A percentile compares a stretch with the other conserved stretches of the same genome.
These are phyloP conservation scores for Lophochroa leadbeateri DNA, from an alignment of 2,113 vertebrate genomes.

Conservation along the genomic window DNA sequence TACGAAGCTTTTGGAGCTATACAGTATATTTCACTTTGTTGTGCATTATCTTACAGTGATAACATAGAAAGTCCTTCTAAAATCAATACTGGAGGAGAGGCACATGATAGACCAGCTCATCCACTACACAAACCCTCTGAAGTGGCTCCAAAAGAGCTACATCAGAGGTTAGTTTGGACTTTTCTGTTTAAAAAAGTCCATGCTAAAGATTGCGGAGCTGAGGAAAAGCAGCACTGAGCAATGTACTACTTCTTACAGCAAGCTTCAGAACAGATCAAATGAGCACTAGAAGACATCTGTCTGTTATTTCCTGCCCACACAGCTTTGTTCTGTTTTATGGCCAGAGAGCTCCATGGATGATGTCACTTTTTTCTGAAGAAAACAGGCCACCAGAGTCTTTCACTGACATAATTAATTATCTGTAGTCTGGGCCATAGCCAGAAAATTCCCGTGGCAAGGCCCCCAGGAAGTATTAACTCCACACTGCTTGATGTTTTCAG, in stretches of 20 bases:
- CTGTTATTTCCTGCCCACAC: conserved; percentile 80
- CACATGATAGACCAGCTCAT: background rate
- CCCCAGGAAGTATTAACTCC: conserved; percentile 73
- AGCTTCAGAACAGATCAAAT: conserved; percentile 76
- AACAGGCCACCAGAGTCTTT: conserved; percentile 78
- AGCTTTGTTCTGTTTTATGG: conserved; percentile 80
- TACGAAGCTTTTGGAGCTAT: background rate
- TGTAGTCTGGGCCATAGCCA: conserved; percentile 77
- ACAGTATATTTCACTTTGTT: background rate
- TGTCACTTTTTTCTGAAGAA: conserved; percentile 82
- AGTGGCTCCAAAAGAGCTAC: conserved; percentile 45
- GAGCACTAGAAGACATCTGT: conserved; percentile 77
- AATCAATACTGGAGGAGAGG: background rate
- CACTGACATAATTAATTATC: conserved; percentile 86
- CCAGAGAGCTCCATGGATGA: conserved; percentile 78
- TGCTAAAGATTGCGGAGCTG: conserved; percentile 3
- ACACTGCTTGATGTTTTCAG: conserved; percentile 65
- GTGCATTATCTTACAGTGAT: background rate
- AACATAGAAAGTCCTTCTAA: background rate
- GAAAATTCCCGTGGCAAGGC: conserved; percentile 73
- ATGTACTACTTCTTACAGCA: conserved; percentile 47
- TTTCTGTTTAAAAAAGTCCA: conserved; percentile 6
- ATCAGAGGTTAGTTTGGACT: conserved; percentile 41
- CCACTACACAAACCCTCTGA: conserved; percentile 31
- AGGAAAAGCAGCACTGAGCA: conserved; percentile 32